Conservation (phyloP, 2,888 invertebrate species). For the Nephrocerus scutellatus region DNA sequence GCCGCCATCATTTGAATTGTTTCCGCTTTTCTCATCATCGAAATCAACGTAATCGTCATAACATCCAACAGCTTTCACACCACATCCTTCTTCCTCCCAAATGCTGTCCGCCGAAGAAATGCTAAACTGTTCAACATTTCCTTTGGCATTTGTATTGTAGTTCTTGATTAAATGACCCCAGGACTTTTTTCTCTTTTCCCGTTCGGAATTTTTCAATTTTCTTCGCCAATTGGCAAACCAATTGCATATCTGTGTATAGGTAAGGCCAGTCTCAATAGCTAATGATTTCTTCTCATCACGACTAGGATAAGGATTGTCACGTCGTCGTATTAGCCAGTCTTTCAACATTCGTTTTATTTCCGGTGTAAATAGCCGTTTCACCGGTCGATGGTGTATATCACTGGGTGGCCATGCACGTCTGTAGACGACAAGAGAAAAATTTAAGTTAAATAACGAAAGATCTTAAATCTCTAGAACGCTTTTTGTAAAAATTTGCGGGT, state of each 20-base stretch:
- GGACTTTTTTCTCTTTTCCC: constrained; percentile 60
- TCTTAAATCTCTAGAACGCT: too few species aligned
- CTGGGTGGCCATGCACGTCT: constrained; percentile 46
- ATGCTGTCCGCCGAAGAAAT: constrained; percentile 73
- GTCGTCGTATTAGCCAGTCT: constrained; percentile 67
- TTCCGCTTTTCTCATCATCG: constrained; percentile 12
- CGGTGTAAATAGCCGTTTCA: constrained; percentile 69
- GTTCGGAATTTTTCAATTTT: constrained; percentile 68
- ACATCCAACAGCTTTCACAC: constrained; percentile 12
- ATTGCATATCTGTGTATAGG: constrained; percentile 70
- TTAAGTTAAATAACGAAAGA: too few species aligned
- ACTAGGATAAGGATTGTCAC: constrained; percentile 73
- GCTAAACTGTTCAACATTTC: constrained; percentile 73
- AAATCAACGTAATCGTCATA: constrained; percentile 25
- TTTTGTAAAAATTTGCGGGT: too few species aligned
- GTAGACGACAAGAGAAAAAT: too few species aligned
- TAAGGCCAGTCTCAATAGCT: constrained; percentile 66
- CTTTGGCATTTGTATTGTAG: constrained; percentile 67
- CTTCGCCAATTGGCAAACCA: constrained; percentile 81
- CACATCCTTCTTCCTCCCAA: constrained; percentile 60
- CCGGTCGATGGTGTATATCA: constrained; percentile 54
- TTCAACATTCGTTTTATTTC: constrained; percentile 72
- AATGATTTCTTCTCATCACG: constrained; percentile 68
- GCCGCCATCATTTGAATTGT: constrained; percentile 26
- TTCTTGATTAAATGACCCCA: constrained; percentile 65